Conservation (phyloP, 2,888 invertebrate genomes). For the Coelinius sp. region DNA sequence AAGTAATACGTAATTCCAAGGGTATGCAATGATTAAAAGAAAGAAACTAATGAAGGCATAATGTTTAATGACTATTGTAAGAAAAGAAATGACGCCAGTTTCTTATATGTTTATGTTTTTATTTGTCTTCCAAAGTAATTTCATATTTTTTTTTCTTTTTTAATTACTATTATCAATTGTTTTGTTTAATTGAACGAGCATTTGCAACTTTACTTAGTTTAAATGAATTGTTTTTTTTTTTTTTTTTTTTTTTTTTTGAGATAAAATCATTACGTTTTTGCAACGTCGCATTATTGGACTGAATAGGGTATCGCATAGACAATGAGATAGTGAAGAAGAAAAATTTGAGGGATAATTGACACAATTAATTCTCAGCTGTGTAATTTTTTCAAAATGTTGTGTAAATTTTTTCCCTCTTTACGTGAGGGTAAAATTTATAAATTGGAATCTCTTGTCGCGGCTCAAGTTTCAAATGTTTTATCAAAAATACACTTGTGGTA, state of each 20-base stretch:
- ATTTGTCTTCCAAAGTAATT: slow-evolving; percentile 45
- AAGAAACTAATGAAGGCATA: slow-evolving; percentile 20
- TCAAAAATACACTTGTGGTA: slow-evolving; percentile 51
- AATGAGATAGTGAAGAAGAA: neutral
- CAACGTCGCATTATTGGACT: slow-evolving; percentile 62
- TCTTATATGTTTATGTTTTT: slow-evolving; percentile 34
- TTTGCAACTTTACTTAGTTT: slow-evolving; percentile 10
- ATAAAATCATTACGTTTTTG: slow-evolving; percentile 49
- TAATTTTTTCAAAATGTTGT: slow-evolving; percentile 33
- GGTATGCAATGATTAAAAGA: slow-evolving; percentile 29
- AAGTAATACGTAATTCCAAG: slow-evolving; percentile 31
- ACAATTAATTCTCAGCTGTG: slow-evolving; percentile 33
- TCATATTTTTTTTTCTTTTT: slow-evolving; percentile 38
- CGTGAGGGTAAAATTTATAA: slow-evolving; percentile 44
- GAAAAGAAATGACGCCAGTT: slow-evolving; percentile 35
- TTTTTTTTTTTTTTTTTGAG: no score
- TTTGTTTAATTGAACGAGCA: slow-evolving; percentile 7
- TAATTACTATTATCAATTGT: slow-evolving; percentile 42
- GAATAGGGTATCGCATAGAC: slow-evolving; percentile 59
- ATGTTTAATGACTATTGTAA: slow-evolving; percentile 23
- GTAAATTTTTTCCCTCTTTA: slow-evolving; percentile 43
- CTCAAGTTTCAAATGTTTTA: slow-evolving; percentile 62
- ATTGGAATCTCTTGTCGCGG: slow-evolving; percentile 53
- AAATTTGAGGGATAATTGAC: slow-evolving; percentile 28
- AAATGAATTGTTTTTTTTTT: neutral